phyloP scores from a whole-genome alignment of 2,797 vertebrate genomes.

The Helicolenus hilgendorfi region DNA sequence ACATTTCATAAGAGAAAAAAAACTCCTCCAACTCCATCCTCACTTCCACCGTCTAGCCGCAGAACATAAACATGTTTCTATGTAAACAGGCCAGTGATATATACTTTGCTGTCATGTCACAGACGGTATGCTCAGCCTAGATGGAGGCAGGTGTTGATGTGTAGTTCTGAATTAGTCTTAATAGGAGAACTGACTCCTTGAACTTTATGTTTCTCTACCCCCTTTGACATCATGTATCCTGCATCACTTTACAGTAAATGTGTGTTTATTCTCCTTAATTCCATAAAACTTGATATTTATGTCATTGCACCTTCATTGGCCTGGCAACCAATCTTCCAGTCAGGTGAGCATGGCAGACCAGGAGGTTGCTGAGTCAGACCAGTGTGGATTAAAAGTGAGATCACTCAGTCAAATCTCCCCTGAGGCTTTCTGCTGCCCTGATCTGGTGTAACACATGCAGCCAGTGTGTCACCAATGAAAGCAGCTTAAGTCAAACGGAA shows the following conservation, averaged over 20 bases:
- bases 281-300: background rate
- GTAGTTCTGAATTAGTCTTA: background rate
- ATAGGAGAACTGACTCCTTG: background rate
- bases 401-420: constrained; percentile 76
- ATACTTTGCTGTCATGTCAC: constrained; percentile 43
- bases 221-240: background rate
- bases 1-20: constrained; percentile 19
- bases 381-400: constrained; percentile 83
- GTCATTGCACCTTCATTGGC: background rate
- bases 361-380: constrained; percentile 77
- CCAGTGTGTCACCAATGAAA: constrained; percentile 74
- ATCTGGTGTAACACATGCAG: constrained; percentile 53
- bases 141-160: constrained; percentile 16
- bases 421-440: constrained; percentile 46
- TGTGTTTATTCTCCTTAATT: background rate
- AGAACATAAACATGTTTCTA: constrained; percentile 69
- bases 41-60: constrained; percentile 31
- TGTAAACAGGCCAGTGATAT: constrained; percentile 56
- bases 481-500: constrained; percentile 71
- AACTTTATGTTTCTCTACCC: background rate
- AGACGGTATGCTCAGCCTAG: constrained; percentile 16
- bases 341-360: constrained; percentile 62
- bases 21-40: constrained; percentile 16
- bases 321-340: constrained; percentile 19
- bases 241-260: background rate